Evolutionary conservation across 2,888 invertebrate species (phyloP).

Genomic region (Drosophila imparisetae): DNA sequence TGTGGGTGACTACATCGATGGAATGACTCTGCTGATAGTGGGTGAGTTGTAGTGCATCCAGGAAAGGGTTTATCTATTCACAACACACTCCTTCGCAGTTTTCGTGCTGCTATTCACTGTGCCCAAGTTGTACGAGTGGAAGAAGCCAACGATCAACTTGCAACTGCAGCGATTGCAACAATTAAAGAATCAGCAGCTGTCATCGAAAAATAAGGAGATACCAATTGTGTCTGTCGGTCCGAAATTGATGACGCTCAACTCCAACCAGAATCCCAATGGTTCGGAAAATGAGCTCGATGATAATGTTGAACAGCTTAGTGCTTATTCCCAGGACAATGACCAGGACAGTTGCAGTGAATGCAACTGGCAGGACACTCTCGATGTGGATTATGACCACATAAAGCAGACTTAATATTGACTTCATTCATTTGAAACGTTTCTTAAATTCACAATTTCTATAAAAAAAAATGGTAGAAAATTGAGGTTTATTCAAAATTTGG

Average conservation of each 20-base stretch:
- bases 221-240: constrained; percentile 32
- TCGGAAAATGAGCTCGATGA: constrained; percentile 1
- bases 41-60: constrained; percentile 23
- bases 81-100: constrained; percentile 12
- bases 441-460: neutral
- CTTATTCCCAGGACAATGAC: neutral
- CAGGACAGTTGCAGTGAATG: constrained; percentile 7
- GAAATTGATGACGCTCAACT: constrained; percentile 11
- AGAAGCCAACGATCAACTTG: constrained; percentile 27
- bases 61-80: neutral
- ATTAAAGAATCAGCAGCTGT: constrained; percentile 14
- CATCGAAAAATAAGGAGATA: constrained; percentile 11
- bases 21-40: constrained; percentile 27
- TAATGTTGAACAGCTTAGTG: neutral
- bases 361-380: constrained; percentile 21
- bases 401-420: constrained; percentile 20
- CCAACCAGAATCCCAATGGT: constrained; percentile 2
- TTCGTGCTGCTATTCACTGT: constrained; percentile 52
- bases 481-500: neutral
- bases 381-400: constrained; percentile 8
- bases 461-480: neutral
- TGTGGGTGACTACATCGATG: constrained; percentile 41
- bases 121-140: constrained; percentile 56
- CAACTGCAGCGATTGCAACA: constrained; percentile 22
- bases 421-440: neutral